Evolutionary conservation across 1,140 invertebrate species (phyloP), one percentile per base, ranked within the genome.

Genomic region (Drosophila baimaii): DNA sequence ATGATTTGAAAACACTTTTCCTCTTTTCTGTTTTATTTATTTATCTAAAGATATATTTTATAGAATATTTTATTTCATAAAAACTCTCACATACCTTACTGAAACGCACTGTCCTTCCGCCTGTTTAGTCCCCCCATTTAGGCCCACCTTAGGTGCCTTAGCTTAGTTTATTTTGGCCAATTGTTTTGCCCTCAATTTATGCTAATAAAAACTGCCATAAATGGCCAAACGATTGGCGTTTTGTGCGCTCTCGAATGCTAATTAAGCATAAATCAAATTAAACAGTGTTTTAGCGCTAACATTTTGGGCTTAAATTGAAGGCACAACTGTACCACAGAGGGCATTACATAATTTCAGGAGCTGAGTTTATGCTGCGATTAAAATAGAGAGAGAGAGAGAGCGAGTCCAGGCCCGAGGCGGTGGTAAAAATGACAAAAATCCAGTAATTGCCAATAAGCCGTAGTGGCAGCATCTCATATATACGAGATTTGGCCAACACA

Each of bases 371-470:
- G 41, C 27, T 29, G 33, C 25, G 66, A 71, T 72, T 58, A 57
- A 73, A 51, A 25, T 10, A 35, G 51, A 54, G 31, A 33, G 31
- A 37, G 35, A 15, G 15, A 15, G 13, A 8, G 15, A 6, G 2
- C 35, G 37, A n/a, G 63, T 43, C 37, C 63, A 72, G 71, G 39
- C 51, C 56, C 29, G 57, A 80, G 54, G 56, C 47, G 57, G 7
- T 29, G 17, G 49, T 33, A 33, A 15, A 81, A 64, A 44, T 51
- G 65, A 68, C 41, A 74, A 78, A 86, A 85, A 58, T 69, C 54
- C 68, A 56, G 69, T 78, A 86, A 88, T 85, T 86, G 79, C 52
- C 82, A 88, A 79, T 88, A 88, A 88, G 51, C 56, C 31, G 52
- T 29, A 41, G 39, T 23, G 54, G 31, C 23, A 37, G 41, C 41